Percentiles rank a stretch among this genome's conserved stretches.
Evolutionary conservation across 2,113 vertebrate species (phyloP).

Genomic region (Eulemur macaco): DNA sequence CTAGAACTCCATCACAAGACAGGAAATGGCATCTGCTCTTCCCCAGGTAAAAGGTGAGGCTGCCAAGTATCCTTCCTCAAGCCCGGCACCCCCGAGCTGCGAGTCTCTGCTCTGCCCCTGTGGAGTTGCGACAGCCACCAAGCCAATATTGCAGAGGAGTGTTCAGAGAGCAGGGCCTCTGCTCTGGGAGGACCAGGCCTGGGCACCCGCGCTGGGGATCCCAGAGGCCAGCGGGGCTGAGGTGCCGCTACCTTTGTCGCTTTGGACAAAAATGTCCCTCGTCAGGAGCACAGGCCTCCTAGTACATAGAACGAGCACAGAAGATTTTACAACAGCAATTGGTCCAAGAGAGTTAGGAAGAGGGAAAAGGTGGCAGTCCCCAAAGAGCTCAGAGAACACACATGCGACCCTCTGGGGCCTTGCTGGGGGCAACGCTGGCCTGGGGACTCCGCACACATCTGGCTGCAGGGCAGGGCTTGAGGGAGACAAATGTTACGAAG

Average conservation of each 20-base stretch:
- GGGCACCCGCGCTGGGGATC: not conserved
- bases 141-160: rapidly evolving
- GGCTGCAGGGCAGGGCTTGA: not conserved
- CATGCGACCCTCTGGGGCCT: not conserved
- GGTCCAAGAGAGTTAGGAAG: not conserved
- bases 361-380: not conserved
- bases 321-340: rapidly evolving
- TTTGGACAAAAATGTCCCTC: not conserved
- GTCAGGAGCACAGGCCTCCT: rapidly evolving
- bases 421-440: not conserved
- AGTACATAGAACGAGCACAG: rapidly evolving
- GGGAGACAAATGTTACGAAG: not conserved
- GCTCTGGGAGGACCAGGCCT: rapidly evolving
- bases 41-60: not conserved
- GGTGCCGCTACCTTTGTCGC: not conserved
- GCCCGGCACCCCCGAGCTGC: rapidly evolving
- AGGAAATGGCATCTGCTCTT: not conserved
- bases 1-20: not conserved
- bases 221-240: not conserved
- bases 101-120: too few species aligned
- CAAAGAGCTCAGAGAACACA: not conserved
- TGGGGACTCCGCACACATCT: not conserved
- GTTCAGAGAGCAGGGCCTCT: too few species aligned
- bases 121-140: rapidly evolving
- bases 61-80: not conserved